Evolutionary conservation across 2,888 invertebrate species (phyloP).

Genomic region (Tanytarsus gracilentus): DNA sequence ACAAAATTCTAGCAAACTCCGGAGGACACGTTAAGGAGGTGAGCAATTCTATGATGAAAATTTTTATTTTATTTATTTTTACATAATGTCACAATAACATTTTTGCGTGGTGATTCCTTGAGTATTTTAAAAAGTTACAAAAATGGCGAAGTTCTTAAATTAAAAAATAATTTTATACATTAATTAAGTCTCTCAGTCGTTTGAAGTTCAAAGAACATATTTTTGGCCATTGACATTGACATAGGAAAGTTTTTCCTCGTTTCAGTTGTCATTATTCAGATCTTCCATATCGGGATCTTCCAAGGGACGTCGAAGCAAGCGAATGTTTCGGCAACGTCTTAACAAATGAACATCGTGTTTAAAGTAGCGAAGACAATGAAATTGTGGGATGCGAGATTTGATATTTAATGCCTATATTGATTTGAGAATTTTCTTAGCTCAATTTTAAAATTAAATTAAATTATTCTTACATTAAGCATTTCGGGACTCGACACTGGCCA

Average conservation of each 20-base stretch:
- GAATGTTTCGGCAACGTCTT: slow-evolving; percentile 67
- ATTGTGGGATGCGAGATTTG: slow-evolving; percentile 71
- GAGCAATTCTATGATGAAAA: slow-evolving; percentile 32
- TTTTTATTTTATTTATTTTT: slow-evolving; percentile 9
- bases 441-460: too few species aligned
- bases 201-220: too few species aligned
- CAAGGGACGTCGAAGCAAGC: slow-evolving; percentile 35
- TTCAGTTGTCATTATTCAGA: neutral
- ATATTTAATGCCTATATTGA: slow-evolving; percentile 55
- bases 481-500: slow-evolving; percentile 20
- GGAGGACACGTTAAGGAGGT: slow-evolving; percentile 46
- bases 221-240: too few species aligned
- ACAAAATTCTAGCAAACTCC: slow-evolving; percentile 39
- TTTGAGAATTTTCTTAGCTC: slow-evolving; percentile 24
- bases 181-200: too few species aligned
- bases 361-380: slow-evolving; percentile 75
- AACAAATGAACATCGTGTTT: slow-evolving; percentile 60
- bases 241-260: too few species aligned
- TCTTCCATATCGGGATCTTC: slow-evolving; percentile 14
- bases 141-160: too few species aligned
- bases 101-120: too few species aligned
- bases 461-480: slow-evolving; percentile 12
- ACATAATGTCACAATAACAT: neutral
- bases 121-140: too few species aligned
- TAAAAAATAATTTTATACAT: too few species aligned